These are phyloP conservation scores for Euclidia mi DNA, from an alignment of 2,888 invertebrate genomes.

Conservation along the genomic window DNA sequence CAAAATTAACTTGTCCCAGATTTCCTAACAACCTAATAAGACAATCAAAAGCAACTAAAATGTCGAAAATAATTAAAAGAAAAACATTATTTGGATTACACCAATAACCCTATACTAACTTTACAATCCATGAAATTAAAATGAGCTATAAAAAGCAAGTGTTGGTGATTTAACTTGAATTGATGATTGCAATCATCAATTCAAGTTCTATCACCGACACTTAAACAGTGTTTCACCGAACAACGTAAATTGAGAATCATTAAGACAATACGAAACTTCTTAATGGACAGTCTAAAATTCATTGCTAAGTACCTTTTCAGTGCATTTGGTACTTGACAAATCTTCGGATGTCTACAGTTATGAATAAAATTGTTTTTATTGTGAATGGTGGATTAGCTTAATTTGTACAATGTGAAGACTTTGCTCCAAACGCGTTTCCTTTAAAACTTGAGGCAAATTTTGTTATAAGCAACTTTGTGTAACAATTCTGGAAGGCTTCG, in stretches of 20 bases:
- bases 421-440: constrained; percentile 6
- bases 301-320: constrained; percentile 74
- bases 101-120: no score
- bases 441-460: constrained; percentile 4
- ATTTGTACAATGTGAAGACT: neutral
- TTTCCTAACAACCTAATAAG: no score
- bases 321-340: constrained; percentile 74
- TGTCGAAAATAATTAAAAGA: no score
- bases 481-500: neutral
- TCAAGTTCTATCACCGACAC: constrained; percentile 42
- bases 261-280: constrained; percentile 73
- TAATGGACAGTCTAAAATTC: constrained; percentile 79
- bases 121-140: constrained; percentile 10
- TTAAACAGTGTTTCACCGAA: constrained; percentile 61
- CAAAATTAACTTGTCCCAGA: no score
- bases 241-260: constrained; percentile 63
- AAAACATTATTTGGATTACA: no score
- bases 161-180: no score
- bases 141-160: constrained; percentile 19
- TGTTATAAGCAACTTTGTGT: constrained; percentile 1
- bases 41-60: no score
- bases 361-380: constrained; percentile 59
- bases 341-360: constrained; percentile 58
- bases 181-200: constrained; percentile 37
- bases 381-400: constrained; percentile 7